phyloP scores from a whole-genome alignment of 2,888 invertebrate genomes.

The Branchinecta sandiegonensis region DNA sequence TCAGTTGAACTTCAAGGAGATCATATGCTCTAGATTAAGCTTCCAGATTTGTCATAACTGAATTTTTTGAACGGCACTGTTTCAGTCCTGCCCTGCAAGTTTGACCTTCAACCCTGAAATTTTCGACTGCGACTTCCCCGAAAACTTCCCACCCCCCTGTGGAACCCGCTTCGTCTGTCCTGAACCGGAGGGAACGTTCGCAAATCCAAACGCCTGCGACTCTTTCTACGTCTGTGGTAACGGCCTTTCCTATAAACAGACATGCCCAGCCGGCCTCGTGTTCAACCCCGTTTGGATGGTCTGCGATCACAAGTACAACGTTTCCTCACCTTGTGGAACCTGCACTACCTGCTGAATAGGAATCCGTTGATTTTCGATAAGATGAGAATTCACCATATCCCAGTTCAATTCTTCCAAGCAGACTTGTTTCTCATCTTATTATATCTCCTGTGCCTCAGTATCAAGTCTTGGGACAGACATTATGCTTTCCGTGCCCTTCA shows the following conservation, averaged over 20 bases:
- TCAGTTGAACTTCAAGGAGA: no score
- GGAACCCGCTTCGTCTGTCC: constrained; percentile 1
- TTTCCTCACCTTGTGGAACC: not conserved
- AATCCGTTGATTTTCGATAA: no score
- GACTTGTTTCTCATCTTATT: no score
- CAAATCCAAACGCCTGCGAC: not conserved
- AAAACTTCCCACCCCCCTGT: not conserved
- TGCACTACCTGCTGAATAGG: no score
- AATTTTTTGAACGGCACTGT: no score
- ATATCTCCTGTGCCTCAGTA: no score
- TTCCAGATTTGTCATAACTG: no score
- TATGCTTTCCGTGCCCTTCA: no score
- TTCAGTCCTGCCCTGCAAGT: not conserved
- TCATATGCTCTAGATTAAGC: no score
- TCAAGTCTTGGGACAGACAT: no score
- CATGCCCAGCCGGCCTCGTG: not conserved
- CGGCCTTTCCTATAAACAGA: not conserved
- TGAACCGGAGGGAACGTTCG: not conserved
- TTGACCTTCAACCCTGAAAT: not conserved
- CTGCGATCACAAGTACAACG: not conserved
- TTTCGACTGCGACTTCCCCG: not conserved
- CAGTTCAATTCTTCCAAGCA: no score
- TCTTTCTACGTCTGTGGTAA: not conserved
- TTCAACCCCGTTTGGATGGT: not conserved
- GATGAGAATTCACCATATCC: no score